A percentile compares a stretch with the other conserved stretches of the same genome.
Evolutionary conservation across 2,113 vertebrate species (phyloP).

Genomic region (Catharus minimus): DNA sequence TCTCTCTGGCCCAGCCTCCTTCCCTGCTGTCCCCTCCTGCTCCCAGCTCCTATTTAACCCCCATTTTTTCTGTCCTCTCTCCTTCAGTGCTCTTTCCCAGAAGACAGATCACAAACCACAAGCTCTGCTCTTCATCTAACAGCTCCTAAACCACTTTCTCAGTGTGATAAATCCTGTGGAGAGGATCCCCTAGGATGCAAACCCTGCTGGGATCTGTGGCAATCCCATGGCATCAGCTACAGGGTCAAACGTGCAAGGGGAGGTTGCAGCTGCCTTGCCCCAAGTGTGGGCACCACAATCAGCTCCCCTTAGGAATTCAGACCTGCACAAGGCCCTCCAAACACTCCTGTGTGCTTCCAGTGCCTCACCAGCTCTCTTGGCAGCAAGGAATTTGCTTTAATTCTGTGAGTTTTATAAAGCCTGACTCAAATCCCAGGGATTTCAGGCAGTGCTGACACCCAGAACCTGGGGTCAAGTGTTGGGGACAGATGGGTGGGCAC

Average conservation of each 20-base stretch:
- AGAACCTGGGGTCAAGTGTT: not conserved
- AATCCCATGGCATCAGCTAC: not conserved
- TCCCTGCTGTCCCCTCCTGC: not conserved
- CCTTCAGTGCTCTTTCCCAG: not conserved
- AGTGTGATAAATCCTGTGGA: rapidly evolving
- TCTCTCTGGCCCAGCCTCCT: not conserved
- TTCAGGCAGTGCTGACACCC: not conserved
- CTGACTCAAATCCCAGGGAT: not conserved
- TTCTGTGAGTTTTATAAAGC: not conserved
- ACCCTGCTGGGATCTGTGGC: not conserved
- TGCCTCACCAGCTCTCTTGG: no score
- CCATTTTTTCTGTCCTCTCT: not conserved
- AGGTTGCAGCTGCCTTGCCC: not conserved
- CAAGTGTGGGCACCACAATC: rapidly evolving
- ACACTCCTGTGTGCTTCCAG: not conserved
- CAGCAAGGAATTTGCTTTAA: not conserved
- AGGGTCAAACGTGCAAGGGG: rapidly evolving
- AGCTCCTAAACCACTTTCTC: not conserved
- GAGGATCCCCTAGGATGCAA: not conserved
- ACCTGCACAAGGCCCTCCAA: not conserved
- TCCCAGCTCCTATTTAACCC: not conserved
- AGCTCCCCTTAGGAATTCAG: not conserved
- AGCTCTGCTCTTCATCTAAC: not conserved
- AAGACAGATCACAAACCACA: not conserved
- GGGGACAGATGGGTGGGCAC: no score